Evolutionary conservation across 37 sponge, comb jelly and placozoan genomes (phyloP).

Genomic region (Dysidea cf. avara): DNA sequence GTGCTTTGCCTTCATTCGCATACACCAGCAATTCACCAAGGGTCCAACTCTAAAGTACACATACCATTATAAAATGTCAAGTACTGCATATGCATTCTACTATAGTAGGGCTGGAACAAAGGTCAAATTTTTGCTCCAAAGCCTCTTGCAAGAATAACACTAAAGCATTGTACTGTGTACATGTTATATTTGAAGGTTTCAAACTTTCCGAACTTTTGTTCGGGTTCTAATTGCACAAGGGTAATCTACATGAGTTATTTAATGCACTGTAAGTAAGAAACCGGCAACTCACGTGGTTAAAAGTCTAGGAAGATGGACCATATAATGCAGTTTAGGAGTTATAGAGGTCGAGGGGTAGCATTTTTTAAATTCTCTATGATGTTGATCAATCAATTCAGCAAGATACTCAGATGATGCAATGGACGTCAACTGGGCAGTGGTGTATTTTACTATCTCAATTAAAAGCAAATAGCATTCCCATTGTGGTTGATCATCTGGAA

Average conservation of each 20-base stretch:
- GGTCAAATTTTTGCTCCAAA: too few relatives aligned
- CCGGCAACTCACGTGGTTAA: constrained; percentile 15
- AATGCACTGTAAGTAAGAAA: too few relatives aligned
- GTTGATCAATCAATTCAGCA: constrained; percentile 14
- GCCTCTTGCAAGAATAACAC: too few relatives aligned
- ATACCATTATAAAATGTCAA: not conserved
- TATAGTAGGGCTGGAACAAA: too few relatives aligned
- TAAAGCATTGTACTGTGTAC: too few relatives aligned
- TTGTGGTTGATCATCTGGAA: constrained; percentile 12
- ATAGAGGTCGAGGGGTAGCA: constrained; percentile 22
- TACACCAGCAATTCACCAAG: constrained; percentile 11
- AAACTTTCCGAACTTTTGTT: too few relatives aligned
- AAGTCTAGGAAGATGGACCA: constrained; percentile 29
- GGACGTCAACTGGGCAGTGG: not conserved
- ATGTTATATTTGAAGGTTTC: too few relatives aligned
- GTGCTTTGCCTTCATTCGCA: constrained; percentile 41
- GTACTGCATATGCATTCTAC: not conserved
- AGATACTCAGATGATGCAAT: constrained; percentile 1
- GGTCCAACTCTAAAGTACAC: constrained; percentile 4
- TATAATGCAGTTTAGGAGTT: constrained; percentile 30
- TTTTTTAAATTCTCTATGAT: constrained; percentile 6
- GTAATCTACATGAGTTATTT: too few relatives aligned
- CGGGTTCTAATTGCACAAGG: too few relatives aligned
- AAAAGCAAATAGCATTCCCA: constrained; percentile 43
- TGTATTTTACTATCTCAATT: constrained; percentile 18